phyloP scores from a whole-genome alignment of 2,113 vertebrate species.

The Sander lucioperca region DNA sequence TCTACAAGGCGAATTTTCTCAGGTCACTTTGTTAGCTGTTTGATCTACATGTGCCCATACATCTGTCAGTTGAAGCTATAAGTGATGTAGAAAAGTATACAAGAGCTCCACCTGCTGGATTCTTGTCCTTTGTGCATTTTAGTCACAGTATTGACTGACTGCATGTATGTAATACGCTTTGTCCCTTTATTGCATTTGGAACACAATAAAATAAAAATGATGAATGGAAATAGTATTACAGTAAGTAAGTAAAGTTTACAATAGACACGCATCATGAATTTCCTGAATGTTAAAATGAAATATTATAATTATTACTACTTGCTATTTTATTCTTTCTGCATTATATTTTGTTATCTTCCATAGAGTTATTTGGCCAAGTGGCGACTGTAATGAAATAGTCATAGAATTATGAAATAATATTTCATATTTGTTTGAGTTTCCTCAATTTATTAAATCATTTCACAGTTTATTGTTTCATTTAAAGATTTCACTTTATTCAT shows the following conservation, averaged over 20 bases:
- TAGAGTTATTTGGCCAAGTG: not conserved
- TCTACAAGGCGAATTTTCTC: too few relatives aligned
- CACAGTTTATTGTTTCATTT: not conserved
- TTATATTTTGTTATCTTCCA: not conserved
- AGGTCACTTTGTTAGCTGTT: too few relatives aligned
- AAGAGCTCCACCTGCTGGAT: constrained; percentile 55
- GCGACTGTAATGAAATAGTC: not conserved
- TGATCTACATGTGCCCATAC: too few relatives aligned
- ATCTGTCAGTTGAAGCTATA: not conserved
- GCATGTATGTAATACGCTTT: not conserved
- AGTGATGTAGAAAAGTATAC: not conserved
- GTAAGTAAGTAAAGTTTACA: too few relatives aligned
- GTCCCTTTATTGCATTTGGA: too few relatives aligned
- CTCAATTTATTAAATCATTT: not conserved
- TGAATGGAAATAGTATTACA: too few relatives aligned
- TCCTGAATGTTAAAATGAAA: not conserved
- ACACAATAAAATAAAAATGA: too few relatives aligned
- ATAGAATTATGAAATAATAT: not conserved
- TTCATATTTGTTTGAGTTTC: not conserved
- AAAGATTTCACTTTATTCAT: not conserved
- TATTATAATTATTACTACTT: not conserved
- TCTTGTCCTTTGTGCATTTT: not conserved
- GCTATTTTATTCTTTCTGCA: not conserved
- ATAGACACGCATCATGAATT: not conserved
- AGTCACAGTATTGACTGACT: not conserved